phyloP scores from a whole-genome alignment of 2,113 vertebrate genomes.

The Centropus bengalensis region DNA sequence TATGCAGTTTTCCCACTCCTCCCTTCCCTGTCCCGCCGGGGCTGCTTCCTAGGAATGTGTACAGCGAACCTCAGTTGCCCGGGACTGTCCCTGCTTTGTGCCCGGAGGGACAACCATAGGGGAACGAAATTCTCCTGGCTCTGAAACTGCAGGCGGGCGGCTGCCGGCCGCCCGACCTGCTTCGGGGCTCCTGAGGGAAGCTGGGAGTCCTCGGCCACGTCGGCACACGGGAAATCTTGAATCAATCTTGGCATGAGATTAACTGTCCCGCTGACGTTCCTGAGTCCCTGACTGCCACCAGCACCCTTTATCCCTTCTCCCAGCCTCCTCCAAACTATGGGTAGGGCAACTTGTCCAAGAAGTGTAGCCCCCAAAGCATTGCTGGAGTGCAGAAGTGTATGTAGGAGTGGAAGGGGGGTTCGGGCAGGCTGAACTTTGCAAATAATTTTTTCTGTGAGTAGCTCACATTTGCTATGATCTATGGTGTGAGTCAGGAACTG shows the following conservation, averaged over 20 bases:
- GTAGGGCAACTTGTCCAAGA: neutral
- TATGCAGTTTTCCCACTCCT: accelerated
- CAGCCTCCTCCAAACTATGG: neutral
- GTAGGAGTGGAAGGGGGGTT: neutral
- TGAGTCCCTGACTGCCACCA: neutral
- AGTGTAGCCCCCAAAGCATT: neutral
- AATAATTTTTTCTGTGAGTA: conserved; percentile 31
- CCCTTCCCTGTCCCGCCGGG: neutral
- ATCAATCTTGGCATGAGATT: neutral
- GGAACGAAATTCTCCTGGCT: neutral
- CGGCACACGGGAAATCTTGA: neutral
- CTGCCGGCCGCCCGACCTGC: neutral
- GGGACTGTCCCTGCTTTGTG: neutral
- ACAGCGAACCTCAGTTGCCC: accelerated
- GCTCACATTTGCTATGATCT: conserved; percentile 51
- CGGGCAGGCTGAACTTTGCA: conserved; percentile 1
- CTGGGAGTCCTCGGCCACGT: neutral
- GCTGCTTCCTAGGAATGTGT: neutral
- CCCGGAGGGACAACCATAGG: neutral
- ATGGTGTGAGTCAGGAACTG: conserved; percentile 42
- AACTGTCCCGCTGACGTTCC: neutral
- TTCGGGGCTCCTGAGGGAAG: neutral
- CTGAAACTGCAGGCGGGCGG: neutral
- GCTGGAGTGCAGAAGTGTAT: neutral
- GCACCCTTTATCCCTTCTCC: neutral